phyloP scores from a whole-genome alignment of 2,113 vertebrate genomes.

The Takifugu flavidus region DNA sequence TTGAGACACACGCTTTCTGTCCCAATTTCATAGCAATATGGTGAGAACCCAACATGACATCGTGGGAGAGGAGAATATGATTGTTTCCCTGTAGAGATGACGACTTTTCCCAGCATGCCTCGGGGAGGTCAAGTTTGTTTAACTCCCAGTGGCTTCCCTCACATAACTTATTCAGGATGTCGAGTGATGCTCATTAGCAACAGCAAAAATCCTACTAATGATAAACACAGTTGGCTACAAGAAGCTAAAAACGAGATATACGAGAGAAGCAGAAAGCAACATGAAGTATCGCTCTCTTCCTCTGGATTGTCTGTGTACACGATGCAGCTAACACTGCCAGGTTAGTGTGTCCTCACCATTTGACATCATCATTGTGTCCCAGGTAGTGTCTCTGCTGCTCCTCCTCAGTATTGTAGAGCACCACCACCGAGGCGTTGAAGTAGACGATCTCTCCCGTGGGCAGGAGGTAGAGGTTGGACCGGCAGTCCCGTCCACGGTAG shows the following conservation, averaged over 20 bases:
- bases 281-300: background rate
- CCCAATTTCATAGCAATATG: background rate
- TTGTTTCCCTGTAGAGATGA: conserved; percentile 20
- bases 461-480: conserved; percentile 86
- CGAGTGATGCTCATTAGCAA: conserved; percentile 1
- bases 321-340: too few relatives aligned
- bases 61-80: conserved; percentile 26
- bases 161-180: conserved; percentile 16
- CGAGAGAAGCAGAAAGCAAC: background rate
- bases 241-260: background rate
- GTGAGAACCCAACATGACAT: background rate
- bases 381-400: conserved; percentile 89
- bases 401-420: conserved; percentile 86
- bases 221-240: conserved; percentile 11
- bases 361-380: conserved; percentile 90
- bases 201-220: conserved; percentile 7
- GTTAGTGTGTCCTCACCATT: conserved; percentile 76
- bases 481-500: conserved; percentile 87
- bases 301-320: too few relatives aligned
- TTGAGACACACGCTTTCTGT: background rate
- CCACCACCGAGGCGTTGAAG: conserved; percentile 87
- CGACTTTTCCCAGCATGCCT: conserved; percentile 43
- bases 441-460: conserved; percentile 91
- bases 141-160: conserved; percentile 14
- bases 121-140: conserved; percentile 18